Base-by-base conservation (phyloP, 2,888 invertebrate species). In the Malachius bipustulatus region DNA sequence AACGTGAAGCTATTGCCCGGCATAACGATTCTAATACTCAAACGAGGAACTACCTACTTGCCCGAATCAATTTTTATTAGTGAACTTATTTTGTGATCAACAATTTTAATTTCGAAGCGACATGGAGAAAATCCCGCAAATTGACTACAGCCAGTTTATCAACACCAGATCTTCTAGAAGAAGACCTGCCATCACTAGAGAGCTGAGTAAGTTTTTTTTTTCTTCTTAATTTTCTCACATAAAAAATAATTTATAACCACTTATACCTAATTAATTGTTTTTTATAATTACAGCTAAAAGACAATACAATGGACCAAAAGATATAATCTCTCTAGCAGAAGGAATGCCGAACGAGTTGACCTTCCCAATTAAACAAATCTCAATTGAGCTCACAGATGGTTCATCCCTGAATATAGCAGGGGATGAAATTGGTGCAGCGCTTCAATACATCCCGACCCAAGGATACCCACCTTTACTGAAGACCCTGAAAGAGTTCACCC, bases 371-470 rank as follows among this genome's bases (percentile, higher is more conserved):
- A 65, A 67, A 38, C 67, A 69, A 19, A 65, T 81, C n/a, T 63
- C 66, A 14, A 52, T 82, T 26, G 67, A 67, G 38, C 57, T 75
- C 38, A 69, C 66, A 44, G 68, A 69, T 38, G 77, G 75, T 0
- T 60, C 63, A 0, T 54, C 54, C 1, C 55, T 78, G 34, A 57
- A 63, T 1, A 52, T 82, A 10, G 63, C 72, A 29, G 77, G 73
- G 1, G 59, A 63, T 28, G 70, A 73, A 32, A 60, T 85, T 44
- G 70, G 70, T 1, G 65, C 70, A 1, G 80, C 79, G 1, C 62
- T 84, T 35, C 84, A 85, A 55, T 85, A 85, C 52, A 70, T 79
- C 40, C 79, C 83, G 1, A 75, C 81, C 2, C 74, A 75, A 50
- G 84, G 84, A 1, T 69, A 74, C 29, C 66, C 70, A 1, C 66